Evolutionary conservation across 2,797 vertebrate genomes (phyloP), one percentile per base, ranked within the genome.

Genomic region (Ara ararauna): DNA sequence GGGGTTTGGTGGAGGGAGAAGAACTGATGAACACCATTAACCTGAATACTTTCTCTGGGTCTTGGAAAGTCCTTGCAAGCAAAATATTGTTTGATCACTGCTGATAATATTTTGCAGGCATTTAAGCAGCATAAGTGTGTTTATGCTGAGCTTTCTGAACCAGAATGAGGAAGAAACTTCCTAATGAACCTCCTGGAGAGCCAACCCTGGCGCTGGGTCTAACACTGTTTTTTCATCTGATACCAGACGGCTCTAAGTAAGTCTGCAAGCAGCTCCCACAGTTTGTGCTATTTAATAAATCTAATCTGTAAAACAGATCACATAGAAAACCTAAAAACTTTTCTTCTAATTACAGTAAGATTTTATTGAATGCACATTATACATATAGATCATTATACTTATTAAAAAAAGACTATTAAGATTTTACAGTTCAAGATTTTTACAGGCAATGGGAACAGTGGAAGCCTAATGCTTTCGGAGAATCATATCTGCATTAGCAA

Each of bases 401-500:
- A 96, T 97, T 98, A 97, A 96, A 97, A 97, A 96, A 97, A 92
- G 91, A 93, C 97, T 96, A 94, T 97, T 97, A 97, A 97, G 98
- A 97, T 97, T 98, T 97, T 96, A 97, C 97, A 96, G 97, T 98
- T 97, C 94, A 93, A 93, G 96, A 97, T 97, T 96, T 95, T 97
- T 97, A 93, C 93, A 95, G 97, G 97, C 97, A 85, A 60, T 79
- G 72, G 96, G 93, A 97, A 97, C 95, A 93, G 92, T 89, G 89
- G 89, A 93, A 96, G 97, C 94, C 90, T 74, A 85, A 85, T 93
- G 94, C 97, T 97, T 97, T 97, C 96, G 67, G 94, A 97, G 98
- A 97, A 98, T 97, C 97, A 89, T 97, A 96, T 97, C 98, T 98
- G 98, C 96, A 92, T 98, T 98, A 97, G 97, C 96, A 95, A 98